Base-by-base conservation (phyloP, 53 echinoderm and acorn worm genomes). In the Mesocentrotus franciscanus region DNA sequence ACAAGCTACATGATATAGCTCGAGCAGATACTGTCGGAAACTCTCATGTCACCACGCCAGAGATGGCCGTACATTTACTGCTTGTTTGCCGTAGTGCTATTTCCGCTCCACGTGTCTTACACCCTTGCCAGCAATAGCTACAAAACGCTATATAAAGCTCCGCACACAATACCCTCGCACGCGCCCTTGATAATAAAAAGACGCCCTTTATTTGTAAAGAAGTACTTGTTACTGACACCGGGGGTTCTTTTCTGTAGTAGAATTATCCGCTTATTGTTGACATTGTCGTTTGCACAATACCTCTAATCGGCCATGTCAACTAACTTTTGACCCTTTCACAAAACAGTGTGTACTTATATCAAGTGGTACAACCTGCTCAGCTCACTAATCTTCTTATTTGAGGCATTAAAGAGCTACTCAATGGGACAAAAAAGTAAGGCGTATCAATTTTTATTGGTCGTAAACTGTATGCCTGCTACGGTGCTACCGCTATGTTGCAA, bases 301-400 rank as follows among this genome's bases (percentile, higher is more conserved):
- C 64, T 49, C 95, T 94, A 94, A 94, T 94, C 95, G 85, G 20
- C 15, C 56, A n/a, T 94, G 95, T 94, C 34, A 94, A 94, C 95
- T 94, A 94, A 94, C 95, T 94, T 94, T 94, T 94, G 95, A 94
- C 95, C 95, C 71, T 56, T 56, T 42, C 30, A 94, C 95, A 94
- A 94, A 39, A 85, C 85, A 1, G 33, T 42, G 95, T 68, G 95
- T 94, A 62, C 70, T 94, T 68, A 76, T 70, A 20, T 93, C 18
- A 85, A 94, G 66, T 49, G 87, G 27, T 60, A 85, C 87, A 94
- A 87, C 85, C 95, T 94, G 95, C 56, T 55, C 4, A 58, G 95
- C 56, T 55, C 4, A 58, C 87, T 87, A 58, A 87, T 87, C 87
- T 29, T 56, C 87, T 26, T 87, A 57, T 87, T 7, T 4, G 84